A percentile compares a stretch with the other conserved stretches of the same genome.
phyloP scores from a whole-genome alignment of 2,888 invertebrate genomes.

The Dromius quadrimaculatus region DNA sequence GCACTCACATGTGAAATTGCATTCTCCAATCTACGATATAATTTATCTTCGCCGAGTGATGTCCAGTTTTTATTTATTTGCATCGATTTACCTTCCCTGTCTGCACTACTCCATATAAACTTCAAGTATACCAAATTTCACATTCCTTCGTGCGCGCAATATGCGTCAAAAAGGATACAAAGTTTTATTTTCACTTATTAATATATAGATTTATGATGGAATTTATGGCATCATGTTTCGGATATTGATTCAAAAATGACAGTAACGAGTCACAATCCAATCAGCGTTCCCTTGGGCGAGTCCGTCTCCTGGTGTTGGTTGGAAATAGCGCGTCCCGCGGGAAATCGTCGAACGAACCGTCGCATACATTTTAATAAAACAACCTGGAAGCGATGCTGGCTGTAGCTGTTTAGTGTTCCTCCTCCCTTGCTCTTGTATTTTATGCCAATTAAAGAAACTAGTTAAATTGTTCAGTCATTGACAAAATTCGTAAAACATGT shows the following conservation, averaged over 20 bases:
- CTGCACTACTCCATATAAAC: no score
- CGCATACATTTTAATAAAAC: conserved; percentile 49
- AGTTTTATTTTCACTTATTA: no score
- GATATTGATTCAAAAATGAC: no score
- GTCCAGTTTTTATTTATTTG: no score
- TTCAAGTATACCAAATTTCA: no score
- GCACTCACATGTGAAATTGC: conserved; percentile 49
- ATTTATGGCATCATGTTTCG: no score
- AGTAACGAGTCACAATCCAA: conserved; percentile 5
- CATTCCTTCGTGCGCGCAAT: no score
- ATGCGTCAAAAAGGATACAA: no score
- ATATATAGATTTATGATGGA: no score
- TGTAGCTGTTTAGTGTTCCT: background rate
- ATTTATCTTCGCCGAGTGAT: conserved; percentile 46
- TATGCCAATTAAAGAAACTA: conserved; percentile 33
- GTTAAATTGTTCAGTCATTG: background rate
- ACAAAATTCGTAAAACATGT: no score
- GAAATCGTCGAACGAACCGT: conserved; percentile 44
- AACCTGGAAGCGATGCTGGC: conserved; percentile 2
- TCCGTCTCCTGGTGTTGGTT: conserved; percentile 19
- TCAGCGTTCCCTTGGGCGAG: conserved; percentile 14
- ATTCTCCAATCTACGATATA: conserved; percentile 50
- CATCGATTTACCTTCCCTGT: no score
- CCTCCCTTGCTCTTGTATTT: background rate
- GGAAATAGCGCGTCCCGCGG: conserved; percentile 31